A percentile compares a stretch with the other conserved stretches of the same genome.
These are phyloP conservation scores for Lordiphosa andalusiaca DNA, from an alignment of 2,888 invertebrate genomes.

Conservation along the genomic window DNA sequence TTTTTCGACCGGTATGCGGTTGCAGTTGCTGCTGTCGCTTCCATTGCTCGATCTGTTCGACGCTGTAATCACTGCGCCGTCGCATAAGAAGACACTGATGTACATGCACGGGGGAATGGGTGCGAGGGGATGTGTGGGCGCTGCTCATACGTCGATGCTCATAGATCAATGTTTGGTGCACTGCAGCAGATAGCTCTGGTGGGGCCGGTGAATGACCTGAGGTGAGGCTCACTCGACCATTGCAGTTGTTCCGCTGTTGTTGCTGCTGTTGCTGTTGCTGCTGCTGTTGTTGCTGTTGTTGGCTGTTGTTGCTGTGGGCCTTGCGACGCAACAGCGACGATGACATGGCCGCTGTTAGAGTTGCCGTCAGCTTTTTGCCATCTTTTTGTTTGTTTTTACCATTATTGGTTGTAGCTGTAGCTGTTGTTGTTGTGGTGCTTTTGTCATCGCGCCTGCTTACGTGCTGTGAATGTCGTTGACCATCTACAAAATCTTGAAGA, in stretches of 20 bases:
- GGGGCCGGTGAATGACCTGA: slow-evolving; percentile 61
- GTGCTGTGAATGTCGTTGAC: slow-evolving; percentile 70
- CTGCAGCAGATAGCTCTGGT: slow-evolving; percentile 38
- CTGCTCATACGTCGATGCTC: slow-evolving; percentile 50
- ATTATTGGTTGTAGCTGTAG: slow-evolving; percentile 13
- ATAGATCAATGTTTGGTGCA: slow-evolving; percentile 67
- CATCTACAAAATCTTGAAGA: slow-evolving; percentile 59
- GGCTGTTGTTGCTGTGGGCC: slow-evolving; percentile 37
- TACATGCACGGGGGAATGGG: slow-evolving; percentile 58
- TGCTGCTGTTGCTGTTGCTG: slow-evolving; percentile 19
- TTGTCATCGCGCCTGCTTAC: slow-evolving; percentile 71
- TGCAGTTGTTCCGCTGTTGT: slow-evolving; percentile 15
- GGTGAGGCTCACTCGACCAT: slow-evolving; percentile 71
- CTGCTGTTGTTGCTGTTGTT: slow-evolving; percentile 34
- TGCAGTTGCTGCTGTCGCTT: slow-evolving; percentile 59
- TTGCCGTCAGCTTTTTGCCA: slow-evolving; percentile 56
- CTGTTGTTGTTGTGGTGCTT: slow-evolving; percentile 20
- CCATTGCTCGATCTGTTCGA: slow-evolving; percentile 69
- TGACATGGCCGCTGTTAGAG: slow-evolving; percentile 62
- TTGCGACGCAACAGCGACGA: slow-evolving; percentile 59
- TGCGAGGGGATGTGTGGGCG: slow-evolving; percentile 56
- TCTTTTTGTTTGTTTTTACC: slow-evolving; percentile 56
- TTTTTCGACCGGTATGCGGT: slow-evolving; percentile 53
- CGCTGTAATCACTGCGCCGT: slow-evolving; percentile 74
- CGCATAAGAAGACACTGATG: slow-evolving; percentile 73